Evolutionary conservation across 2,797 vertebrate genomes (phyloP).

Genomic region (Ptychadena robeensis): DNA sequence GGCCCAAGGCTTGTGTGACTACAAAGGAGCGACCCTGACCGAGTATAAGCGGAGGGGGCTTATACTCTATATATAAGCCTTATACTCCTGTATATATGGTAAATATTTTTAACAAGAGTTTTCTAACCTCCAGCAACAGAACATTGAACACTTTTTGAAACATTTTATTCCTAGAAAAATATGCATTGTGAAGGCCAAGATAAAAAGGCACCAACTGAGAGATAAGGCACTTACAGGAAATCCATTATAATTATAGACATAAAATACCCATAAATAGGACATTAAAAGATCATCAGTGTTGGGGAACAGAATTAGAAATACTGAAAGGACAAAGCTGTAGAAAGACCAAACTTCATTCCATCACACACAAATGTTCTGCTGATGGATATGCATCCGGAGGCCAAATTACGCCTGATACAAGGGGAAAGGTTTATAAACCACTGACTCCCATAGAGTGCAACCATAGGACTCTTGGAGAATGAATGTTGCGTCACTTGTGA

Average conservation of each 20-base stretch:
- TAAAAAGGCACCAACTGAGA: conserved; percentile 38
- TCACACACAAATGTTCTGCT: neutral
- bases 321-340: no score
- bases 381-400: neutral
- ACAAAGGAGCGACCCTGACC: no score
- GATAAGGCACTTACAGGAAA: conserved; percentile 22
- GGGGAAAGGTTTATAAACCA: neutral
- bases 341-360: neutral
- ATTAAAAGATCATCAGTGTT: neutral
- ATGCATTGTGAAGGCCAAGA: neutral
- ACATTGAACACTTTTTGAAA: neutral
- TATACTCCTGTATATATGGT: no score
- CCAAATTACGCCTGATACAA: neutral
- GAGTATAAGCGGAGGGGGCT: no score
- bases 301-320: neutral
- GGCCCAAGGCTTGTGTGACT: no score
- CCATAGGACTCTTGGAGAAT: neutral
- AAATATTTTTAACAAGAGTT: neutral
- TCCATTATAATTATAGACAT: neutral
- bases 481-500: neutral
- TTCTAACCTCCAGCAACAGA: neutral
- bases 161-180: conserved; percentile 27
- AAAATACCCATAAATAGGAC: conserved; percentile 19
- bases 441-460: neutral
- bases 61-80: no score